phyloP scores from a whole-genome alignment of 2,888 invertebrate genomes.

The Iphiclides podalirius region DNA sequence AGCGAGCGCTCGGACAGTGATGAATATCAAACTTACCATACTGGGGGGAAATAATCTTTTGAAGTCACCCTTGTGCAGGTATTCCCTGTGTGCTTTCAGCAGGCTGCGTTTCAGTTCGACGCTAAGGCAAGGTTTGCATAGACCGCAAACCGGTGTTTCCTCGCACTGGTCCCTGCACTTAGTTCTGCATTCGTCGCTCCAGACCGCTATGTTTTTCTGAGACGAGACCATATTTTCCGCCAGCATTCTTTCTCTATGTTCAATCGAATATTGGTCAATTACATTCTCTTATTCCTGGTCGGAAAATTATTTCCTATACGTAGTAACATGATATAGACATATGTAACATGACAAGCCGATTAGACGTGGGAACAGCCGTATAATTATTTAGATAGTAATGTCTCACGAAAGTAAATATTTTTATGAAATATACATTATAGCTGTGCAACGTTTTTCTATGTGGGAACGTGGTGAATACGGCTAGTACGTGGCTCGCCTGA shows the following conservation, averaged over 20 bases:
- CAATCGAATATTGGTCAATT: background rate
- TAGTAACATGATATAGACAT: too few species aligned
- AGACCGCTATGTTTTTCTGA: constrained; percentile 89
- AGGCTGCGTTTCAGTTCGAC: constrained; percentile 79
- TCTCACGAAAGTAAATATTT: constrained; percentile 6
- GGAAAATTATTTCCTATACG: too few species aligned
- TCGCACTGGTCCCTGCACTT: constrained; percentile 80
- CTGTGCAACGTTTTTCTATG: too few species aligned
- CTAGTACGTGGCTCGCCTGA: too few species aligned
- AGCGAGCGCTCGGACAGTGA: too few species aligned
- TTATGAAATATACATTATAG: background rate
- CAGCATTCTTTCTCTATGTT: constrained; percentile 59
- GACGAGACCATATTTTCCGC: constrained; percentile 84
- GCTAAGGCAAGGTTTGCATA: constrained; percentile 89
- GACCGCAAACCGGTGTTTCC: constrained; percentile 79
- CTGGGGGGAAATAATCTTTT: constrained; percentile 89
- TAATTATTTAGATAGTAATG: too few species aligned
- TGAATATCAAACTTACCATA: constrained; percentile 73
- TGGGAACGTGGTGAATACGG: too few species aligned
- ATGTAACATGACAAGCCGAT: too few species aligned
- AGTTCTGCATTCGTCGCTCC: constrained; percentile 82
- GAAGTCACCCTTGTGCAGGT: constrained; percentile 88
- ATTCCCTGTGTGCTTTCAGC: constrained; percentile 87
- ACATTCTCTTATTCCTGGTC: too few species aligned
- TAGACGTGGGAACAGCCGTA: too few species aligned